Percentiles rank a stretch among this genome's conserved stretches.
Evolutionary conservation across 2,797 vertebrate species (phyloP).

Genomic region (Sebastes hopkinsi): DNA sequence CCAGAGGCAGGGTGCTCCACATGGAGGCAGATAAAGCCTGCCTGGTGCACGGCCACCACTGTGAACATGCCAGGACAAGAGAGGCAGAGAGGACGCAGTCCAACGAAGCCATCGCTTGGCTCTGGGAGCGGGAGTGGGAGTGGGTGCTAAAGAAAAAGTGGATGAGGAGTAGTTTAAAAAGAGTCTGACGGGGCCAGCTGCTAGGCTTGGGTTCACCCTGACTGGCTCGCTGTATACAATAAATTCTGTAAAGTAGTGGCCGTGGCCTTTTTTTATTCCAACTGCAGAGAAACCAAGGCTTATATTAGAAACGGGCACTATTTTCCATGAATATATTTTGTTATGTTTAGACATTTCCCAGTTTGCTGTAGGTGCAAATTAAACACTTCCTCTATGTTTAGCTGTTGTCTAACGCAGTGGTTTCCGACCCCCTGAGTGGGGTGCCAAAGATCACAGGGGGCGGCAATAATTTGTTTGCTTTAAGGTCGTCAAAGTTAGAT

Average conservation of each 20-base stretch:
- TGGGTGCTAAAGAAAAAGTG: constrained; percentile 34
- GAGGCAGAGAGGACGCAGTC: constrained; percentile 14
- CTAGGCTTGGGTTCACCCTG: background rate
- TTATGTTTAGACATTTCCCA: background rate
- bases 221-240: background rate
- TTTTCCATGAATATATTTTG: background rate
- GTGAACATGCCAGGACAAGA: constrained; percentile 52
- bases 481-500: too few relatives aligned
- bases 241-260: background rate
- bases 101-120: constrained; percentile 42
- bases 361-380: background rate
- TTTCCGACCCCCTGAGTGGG: too few relatives aligned
- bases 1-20: constrained; percentile 50
- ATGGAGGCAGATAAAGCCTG: constrained; percentile 61
- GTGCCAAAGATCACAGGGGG: too few relatives aligned
- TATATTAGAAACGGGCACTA: background rate
- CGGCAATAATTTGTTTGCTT: too few relatives aligned
- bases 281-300: background rate
- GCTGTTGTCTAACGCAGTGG: background rate
- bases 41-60: constrained; percentile 46
- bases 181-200: background rate
- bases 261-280: background rate
- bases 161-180: constrained; percentile 27
- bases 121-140: background rate
- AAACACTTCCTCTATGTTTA: background rate